Percentiles rank a stretch among this genome's conserved stretches.
These are phyloP conservation scores for Mionectes olivaceus DNA, from an alignment of 2,797 vertebrate species.

Conservation along the genomic window DNA sequence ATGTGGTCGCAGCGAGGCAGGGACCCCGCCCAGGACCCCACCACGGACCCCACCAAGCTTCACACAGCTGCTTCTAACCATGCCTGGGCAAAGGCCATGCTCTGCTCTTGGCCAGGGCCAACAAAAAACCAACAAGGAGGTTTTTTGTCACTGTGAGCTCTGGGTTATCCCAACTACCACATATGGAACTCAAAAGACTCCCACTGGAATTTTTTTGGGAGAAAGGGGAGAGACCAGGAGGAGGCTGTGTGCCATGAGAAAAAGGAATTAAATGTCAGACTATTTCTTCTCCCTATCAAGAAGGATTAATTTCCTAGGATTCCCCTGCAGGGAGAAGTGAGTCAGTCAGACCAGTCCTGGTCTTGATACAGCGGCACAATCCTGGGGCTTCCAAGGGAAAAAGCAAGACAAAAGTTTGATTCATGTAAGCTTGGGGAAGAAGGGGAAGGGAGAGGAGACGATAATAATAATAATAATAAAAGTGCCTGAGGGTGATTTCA, in stretches of 20 bases:
- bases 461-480: not conserved
- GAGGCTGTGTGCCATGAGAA: not conserved
- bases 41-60: not conserved
- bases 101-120: not conserved
- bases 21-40: not conserved
- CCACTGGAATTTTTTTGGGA: accelerated
- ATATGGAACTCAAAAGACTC: not conserved
- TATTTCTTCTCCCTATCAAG: not conserved
- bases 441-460: not conserved
- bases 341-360: not conserved
- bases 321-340: not conserved
- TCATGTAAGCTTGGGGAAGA: slow-evolving; percentile 26
- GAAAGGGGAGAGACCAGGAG: accelerated
- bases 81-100: not conserved
- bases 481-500: slow-evolving; percentile 61
- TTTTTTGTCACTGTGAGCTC: not conserved
- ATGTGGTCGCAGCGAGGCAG: accelerated
- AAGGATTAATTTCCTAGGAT: not conserved
- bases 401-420: slow-evolving; percentile 16
- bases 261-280: not conserved
- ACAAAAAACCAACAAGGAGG: not conserved
- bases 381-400: slow-evolving; percentile 1
- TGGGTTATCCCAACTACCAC: not conserved
- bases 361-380: not conserved
- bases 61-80: not conserved